Conservation (phyloP, 2,113 vertebrate species). For the Neogobius melanostomus region DNA sequence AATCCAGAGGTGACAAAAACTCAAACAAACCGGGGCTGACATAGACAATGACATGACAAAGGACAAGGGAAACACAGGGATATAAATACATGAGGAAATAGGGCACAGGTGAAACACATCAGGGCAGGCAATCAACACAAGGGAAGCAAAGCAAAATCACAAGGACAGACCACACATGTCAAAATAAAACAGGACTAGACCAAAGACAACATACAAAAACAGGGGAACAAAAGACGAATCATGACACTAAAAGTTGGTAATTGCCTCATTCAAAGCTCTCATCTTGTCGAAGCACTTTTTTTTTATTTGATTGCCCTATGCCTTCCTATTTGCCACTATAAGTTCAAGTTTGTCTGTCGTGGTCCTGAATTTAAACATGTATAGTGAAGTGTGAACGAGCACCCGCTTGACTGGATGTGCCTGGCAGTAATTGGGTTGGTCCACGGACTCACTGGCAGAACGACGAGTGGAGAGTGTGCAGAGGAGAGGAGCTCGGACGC, state of each 20-base stretch:
- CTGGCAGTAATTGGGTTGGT: constrained; percentile 64
- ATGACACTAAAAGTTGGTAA: background rate
- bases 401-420: constrained; percentile 35
- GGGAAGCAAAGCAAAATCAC: too few species aligned
- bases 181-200: too few species aligned
- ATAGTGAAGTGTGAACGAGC: constrained; percentile 22
- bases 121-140: too few species aligned
- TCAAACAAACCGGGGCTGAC: too few species aligned
- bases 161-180: too few species aligned
- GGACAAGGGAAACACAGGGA: too few species aligned
- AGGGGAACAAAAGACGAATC: background rate
- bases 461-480: constrained; percentile 31
- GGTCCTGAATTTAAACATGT: constrained; percentile 27
- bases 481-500: constrained; percentile 71
- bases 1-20: too few species aligned
- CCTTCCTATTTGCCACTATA: background rate
- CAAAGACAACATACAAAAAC: too few species aligned
- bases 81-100: too few species aligned
- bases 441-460: constrained; percentile 59
- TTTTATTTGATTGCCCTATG: constrained; percentile 11
- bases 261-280: constrained; percentile 23
- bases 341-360: constrained; percentile 1
- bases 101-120: too few species aligned
- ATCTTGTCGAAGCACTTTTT: constrained; percentile 54
- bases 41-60: too few species aligned